Evolutionary conservation across 2,113 vertebrate genomes (phyloP).

Genomic region (Charadrius vociferus): DNA sequence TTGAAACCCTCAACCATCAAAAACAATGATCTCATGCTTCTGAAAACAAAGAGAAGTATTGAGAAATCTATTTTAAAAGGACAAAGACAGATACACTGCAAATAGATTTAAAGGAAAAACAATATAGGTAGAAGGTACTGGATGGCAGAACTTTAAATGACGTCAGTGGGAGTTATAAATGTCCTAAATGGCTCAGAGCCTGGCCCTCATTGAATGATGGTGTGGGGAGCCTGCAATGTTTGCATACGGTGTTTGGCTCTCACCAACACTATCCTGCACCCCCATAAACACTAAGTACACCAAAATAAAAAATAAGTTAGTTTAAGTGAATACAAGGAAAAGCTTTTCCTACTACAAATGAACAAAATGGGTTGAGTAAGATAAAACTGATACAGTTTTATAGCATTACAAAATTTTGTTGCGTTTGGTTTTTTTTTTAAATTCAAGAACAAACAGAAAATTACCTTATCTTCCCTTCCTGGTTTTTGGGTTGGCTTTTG

Average conservation of each 20-base stretch:
- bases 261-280: neutral
- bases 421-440: neutral
- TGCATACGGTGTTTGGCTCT: neutral
- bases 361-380: neutral
- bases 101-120: conserved; percentile 4
- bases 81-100: neutral
- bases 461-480: neutral
- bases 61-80: conserved; percentile 22
- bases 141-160: neutral
- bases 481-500: neutral
- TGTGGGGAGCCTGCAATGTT: neutral
- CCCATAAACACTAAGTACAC: neutral
- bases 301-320: neutral
- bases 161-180: neutral
- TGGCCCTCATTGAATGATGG: neutral
- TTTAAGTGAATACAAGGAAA: neutral
- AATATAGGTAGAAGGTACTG: neutral
- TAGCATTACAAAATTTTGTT: neutral
- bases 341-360: neutral
- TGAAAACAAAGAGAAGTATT: conserved; percentile 7
- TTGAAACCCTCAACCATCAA: conserved; percentile 11
- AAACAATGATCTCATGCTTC: conserved; percentile 29
- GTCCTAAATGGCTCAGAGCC: neutral
- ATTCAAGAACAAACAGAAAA: neutral
- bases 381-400: neutral